These are phyloP conservation scores for Buphagus erythrorhynchus DNA, from an alignment of 2,797 vertebrate species.

Conservation along the genomic window DNA sequence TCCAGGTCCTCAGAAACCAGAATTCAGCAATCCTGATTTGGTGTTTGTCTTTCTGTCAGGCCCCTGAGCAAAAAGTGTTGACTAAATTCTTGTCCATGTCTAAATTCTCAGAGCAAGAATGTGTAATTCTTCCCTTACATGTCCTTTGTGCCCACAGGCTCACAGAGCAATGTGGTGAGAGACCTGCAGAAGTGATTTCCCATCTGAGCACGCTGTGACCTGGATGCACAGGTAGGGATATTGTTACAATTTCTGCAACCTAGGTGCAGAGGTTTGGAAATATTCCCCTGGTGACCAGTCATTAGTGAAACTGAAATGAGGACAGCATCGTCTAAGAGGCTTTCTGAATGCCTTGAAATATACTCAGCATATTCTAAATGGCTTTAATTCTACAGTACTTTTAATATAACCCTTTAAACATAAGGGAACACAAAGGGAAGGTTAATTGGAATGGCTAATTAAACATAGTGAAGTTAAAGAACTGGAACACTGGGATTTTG, in stretches of 20 bases:
- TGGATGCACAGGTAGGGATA: not conserved
- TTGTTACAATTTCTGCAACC: constrained; percentile 21
- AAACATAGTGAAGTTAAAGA: constrained; percentile 70
- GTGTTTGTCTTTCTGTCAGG: not conserved
- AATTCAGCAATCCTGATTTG: not conserved
- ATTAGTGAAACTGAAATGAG: constrained; percentile 32
- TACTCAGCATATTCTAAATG: constrained; percentile 59
- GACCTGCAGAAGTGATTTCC: constrained; percentile 29
- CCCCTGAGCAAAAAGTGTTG: not conserved
- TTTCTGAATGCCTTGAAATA: constrained; percentile 36
- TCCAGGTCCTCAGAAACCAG: not conserved
- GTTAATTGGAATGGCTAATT: constrained; percentile 74
- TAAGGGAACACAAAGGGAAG: constrained; percentile 70
- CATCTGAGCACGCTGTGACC: not conserved
- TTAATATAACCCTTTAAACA: constrained; percentile 69
- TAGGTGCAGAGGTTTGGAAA: constrained; percentile 49
- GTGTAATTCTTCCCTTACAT: not conserved
- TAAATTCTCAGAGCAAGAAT: not conserved
- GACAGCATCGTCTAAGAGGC: not conserved
- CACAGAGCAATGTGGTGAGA: not conserved
- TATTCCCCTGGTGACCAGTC: not conserved
- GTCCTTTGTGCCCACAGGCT: not conserved
- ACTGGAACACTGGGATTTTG: constrained; percentile 66
- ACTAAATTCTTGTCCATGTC: not conserved
- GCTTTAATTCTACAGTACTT: constrained; percentile 55